A percentile compares a stretch with the other conserved stretches of the same genome.
phyloP scores from a whole-genome alignment of 2,797 vertebrate species.

The Halcyon leucocephala region DNA sequence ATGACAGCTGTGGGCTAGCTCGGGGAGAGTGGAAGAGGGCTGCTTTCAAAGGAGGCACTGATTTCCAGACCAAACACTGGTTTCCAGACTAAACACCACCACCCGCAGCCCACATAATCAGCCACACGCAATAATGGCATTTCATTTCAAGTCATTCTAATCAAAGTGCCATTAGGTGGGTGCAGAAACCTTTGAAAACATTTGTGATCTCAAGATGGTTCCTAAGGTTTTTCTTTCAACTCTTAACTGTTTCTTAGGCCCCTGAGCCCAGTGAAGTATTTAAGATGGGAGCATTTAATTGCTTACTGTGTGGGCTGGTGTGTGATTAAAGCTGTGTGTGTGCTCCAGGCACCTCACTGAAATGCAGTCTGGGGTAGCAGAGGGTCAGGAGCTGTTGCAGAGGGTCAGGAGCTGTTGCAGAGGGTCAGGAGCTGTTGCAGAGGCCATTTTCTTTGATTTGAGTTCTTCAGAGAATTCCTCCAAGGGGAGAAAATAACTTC shows the following conservation, averaged over 20 bases:
- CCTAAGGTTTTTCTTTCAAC: neutral
- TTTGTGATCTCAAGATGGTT: neutral
- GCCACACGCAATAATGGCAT: neutral
- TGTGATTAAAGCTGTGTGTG: neutral
- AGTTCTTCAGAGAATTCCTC: neutral
- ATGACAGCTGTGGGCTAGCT: neutral
- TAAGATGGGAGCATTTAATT: neutral
- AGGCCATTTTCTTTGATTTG: neutral
- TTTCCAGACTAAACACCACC: neutral
- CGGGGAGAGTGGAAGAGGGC: neutral
- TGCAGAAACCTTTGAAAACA: neutral
- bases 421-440: neutral
- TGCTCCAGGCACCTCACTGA: neutral
- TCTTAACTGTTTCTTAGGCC: neutral
- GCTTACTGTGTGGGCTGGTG: accelerated
- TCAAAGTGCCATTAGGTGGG: neutral
- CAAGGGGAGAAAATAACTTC: neutral
- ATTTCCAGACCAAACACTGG: neutral
- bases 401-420: neutral
- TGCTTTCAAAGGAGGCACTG: neutral
- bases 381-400: neutral
- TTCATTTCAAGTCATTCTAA: neutral
- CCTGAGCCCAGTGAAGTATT: neutral
- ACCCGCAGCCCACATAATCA: neutral
- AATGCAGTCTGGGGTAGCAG: neutral